Base-by-base conservation (phyloP, 2,113 vertebrate species). In the Halichoeres trimaculatus region DNA sequence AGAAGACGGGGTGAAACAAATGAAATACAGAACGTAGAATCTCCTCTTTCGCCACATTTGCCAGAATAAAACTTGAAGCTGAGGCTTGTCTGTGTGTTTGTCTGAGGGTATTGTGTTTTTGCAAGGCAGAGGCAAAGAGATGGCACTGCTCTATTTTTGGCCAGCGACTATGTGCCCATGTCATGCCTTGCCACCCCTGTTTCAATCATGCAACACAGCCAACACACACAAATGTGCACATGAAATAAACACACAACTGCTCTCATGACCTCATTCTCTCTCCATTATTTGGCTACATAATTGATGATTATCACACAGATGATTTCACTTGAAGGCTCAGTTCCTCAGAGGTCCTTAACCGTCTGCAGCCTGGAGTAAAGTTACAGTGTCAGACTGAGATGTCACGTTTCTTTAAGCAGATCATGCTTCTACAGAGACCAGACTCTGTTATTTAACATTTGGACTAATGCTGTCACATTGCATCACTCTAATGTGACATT, bases 121-220 rank as follows among this genome's bases (percentile, higher is more conserved):
- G 53, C 70, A 73, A 60, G 76, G 57, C 72, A 19, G 52, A 76
- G 60, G 48, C 38, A 72, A 55, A 34, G 53, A 70, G 47, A 71
- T 51, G 40, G 35, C 17, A 1, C 60, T 52, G 75, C 76, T 70
- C 80, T 87, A 88, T 88, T 85, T 88, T 82, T 74, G 75, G 82
- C 61, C 6, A 4, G 55, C 69, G 19, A 45, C 8, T 55, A 70
- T 48, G 63, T 70, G 75, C 43, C 68, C 19, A 23, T 56, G 76
- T 76, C 80, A 70, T 72, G 70, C 58, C 53, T 80, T 61, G 56
- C 75, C 74, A 66, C 53, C 22, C 68, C 57, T 2, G 24, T 74
- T 85, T 81, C 43, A 78, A 50, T 83, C 83, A 78, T 11, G 57
- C 56, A 72, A 65, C 23, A 61, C 23, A 57, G 24, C 53, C 71